Evolutionary conservation across 1,140 invertebrate species (phyloP).

Genomic region (Musca domestica): DNA sequence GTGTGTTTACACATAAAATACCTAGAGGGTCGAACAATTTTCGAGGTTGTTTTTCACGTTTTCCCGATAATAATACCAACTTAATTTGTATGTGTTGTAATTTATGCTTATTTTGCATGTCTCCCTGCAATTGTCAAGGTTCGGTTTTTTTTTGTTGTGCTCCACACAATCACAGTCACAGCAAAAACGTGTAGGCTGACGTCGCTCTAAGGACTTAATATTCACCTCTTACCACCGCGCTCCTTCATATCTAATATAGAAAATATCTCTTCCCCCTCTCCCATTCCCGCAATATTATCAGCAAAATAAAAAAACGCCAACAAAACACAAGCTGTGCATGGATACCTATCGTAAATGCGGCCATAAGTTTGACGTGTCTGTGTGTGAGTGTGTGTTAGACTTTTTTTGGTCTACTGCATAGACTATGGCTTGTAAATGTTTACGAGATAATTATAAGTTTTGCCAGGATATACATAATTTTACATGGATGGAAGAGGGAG

Average conservation of each 20-base stretch:
- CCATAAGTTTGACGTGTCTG: no score
- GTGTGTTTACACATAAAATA: no score
- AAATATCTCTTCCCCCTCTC: background rate
- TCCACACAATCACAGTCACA: background rate
- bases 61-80: constrained; percentile 10
- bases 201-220: no score
- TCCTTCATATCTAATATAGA: no score
- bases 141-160: no score
- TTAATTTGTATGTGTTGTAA: constrained; percentile 31
- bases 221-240: no score
- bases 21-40: no score
- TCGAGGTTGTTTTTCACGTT: no score
- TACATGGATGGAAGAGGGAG: no score
- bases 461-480: no score
- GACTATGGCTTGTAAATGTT: constrained; percentile 36
- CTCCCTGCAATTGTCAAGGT: constrained; percentile 47
- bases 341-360: background rate
- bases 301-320: background rate
- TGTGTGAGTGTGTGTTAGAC: no score
- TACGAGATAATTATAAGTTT: constrained; percentile 38
- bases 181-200: no score
- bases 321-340: background rate
- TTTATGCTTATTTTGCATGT: constrained; percentile 51
- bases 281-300: background rate
- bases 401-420: background rate